phyloP scores from a whole-genome alignment of 2,113 vertebrate species.

The Sorex fumeus region DNA sequence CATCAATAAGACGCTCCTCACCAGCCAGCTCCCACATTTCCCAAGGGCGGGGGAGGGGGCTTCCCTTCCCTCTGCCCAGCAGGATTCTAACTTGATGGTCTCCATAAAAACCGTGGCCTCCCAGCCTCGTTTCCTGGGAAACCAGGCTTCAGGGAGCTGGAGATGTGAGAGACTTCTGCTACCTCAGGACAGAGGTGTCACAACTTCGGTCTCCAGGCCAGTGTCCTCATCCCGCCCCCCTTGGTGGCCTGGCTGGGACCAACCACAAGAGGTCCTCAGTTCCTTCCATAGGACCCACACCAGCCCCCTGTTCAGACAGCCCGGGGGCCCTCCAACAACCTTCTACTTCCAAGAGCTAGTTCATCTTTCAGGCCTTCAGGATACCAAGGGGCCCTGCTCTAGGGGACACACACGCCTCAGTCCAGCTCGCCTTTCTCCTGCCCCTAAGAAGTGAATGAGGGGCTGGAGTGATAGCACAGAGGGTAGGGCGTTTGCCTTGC shows the following conservation, averaged over 20 bases:
- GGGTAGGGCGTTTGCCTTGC: too few species aligned
- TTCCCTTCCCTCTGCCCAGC: neutral
- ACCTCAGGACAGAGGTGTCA: neutral
- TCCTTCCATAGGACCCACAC: neutral
- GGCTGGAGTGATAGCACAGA: too few species aligned
- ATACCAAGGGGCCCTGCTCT: too few species aligned
- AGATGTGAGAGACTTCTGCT: neutral
- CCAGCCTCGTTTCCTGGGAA: neutral
- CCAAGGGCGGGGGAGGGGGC: neutral
- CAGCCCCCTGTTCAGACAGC: rapidly evolving
- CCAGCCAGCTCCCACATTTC: neutral
- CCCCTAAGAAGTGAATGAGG: neutral
- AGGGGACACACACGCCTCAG: neutral
- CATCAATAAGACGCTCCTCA: neutral
- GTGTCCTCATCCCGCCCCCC: neutral
- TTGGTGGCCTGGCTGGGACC: neutral
- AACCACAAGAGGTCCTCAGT: neutral
- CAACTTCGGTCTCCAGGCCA: constrained; percentile 28
- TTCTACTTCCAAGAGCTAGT: too few species aligned
- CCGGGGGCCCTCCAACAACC: rapidly evolving
- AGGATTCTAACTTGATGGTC: neutral
- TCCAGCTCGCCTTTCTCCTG: too few species aligned
- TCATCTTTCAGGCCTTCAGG: too few species aligned
- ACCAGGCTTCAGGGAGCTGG: neutral
- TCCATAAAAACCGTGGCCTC: neutral